Conservation (phyloP, 2,888 invertebrate genomes). For the Clitarchus hookeri region DNA sequence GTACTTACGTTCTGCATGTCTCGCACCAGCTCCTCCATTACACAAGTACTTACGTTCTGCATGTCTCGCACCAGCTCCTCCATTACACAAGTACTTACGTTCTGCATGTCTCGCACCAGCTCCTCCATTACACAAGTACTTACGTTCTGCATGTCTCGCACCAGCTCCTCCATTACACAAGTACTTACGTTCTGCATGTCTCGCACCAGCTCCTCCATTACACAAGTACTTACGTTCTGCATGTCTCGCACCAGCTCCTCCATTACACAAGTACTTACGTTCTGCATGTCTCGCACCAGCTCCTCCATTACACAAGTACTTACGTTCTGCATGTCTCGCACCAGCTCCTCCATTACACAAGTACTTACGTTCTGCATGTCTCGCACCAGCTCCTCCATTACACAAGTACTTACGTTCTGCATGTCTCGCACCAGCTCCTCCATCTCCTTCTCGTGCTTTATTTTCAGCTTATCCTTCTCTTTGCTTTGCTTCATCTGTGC, state of each 20-base stretch:
- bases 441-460: conserved; percentile 89
- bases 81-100: conserved; percentile 65
- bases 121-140: conserved; percentile 69
- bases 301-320: conserved; percentile 69
- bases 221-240: conserved; percentile 68
- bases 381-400: conserved; percentile 80
- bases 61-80: conserved; percentile 88
- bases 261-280: conserved; percentile 65
- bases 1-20: conserved; percentile 80
- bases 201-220: conserved; percentile 82
- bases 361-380: conserved; percentile 80
- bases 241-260: conserved; percentile 88
- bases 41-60: conserved; percentile 68
- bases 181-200: conserved; percentile 80
- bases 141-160: conserved; percentile 85
- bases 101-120: conserved; percentile 83
- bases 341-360: conserved; percentile 73
- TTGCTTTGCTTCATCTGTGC: conserved; percentile 88
- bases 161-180: conserved; percentile 73
- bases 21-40: conserved; percentile 82
- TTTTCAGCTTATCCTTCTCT: conserved; percentile 89
- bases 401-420: conserved; percentile 68
- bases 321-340: conserved; percentile 85
- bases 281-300: conserved; percentile 83
- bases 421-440: conserved; percentile 88